A percentile compares a stretch with the other conserved stretches of the same genome.
Conservation (phyloP, 2,797 vertebrate species). For the Danio tinwini region DNA sequence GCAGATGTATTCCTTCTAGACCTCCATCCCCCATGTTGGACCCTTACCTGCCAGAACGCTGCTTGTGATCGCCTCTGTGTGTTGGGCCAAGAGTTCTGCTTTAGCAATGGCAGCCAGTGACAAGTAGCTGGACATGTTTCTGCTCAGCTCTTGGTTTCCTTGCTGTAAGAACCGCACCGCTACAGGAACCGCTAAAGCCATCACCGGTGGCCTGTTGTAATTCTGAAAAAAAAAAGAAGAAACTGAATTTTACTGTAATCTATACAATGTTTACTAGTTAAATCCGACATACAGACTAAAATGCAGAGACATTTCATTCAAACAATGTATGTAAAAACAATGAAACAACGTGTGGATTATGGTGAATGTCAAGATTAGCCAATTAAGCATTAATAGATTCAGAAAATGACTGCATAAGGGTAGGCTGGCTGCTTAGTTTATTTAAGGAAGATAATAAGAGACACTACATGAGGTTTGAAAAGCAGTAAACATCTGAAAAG, state of each 20-base stretch:
- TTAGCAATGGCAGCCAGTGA: conserved; percentile 90
- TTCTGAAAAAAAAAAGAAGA: conserved; percentile 77
- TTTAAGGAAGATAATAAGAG: background rate
- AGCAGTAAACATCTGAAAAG: conserved; percentile 2
- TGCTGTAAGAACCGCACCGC: conserved; percentile 92
- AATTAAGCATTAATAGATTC: background rate
- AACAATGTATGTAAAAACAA: conserved; percentile 6
- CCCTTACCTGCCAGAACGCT: conserved; percentile 91
- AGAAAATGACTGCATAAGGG: background rate
- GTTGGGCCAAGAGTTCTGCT: conserved; percentile 88
- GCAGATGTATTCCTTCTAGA: too few species aligned
- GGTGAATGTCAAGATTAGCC: background rate
- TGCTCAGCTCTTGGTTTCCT: conserved; percentile 88
- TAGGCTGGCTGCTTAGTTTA: conserved; percentile 3
- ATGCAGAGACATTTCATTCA: background rate
- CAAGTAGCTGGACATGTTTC: conserved; percentile 95
- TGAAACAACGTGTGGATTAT: background rate
- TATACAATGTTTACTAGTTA: too few species aligned
- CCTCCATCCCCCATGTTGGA: background rate
- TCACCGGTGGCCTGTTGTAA: conserved; percentile 88
- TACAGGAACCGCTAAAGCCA: conserved; percentile 91
- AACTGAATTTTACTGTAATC: too few species aligned
- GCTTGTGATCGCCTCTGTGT: conserved; percentile 86
- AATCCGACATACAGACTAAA: too few species aligned
- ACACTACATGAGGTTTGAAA: background rate